Evolutionary conservation across 2,113 vertebrate species (phyloP).

Genomic region (Strix aluco): DNA sequence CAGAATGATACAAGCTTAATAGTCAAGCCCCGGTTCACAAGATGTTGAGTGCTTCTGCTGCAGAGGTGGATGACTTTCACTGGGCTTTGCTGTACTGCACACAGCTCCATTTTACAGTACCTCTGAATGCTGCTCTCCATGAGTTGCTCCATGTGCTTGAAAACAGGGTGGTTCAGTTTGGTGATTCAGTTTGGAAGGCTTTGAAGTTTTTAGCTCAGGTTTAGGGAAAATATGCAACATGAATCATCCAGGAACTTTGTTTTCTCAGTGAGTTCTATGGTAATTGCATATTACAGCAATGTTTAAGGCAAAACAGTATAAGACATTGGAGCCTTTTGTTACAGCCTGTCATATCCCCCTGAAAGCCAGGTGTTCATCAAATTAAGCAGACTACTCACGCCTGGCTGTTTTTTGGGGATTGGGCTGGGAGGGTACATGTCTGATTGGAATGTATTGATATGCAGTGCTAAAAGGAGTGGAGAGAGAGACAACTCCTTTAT

Average conservation of each 20-base stretch:
- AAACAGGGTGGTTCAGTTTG: not conserved
- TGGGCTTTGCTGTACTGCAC: not conserved
- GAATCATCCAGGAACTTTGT: constrained; percentile 31
- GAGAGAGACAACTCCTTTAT: not conserved
- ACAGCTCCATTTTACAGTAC: not conserved
- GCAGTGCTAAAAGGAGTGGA: not conserved
- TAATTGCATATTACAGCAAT: not conserved
- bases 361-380: not conserved
- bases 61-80: not conserved
- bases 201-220: constrained; percentile 40
- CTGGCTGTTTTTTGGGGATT: not conserved
- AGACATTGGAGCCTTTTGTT: constrained; percentile 11
- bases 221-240: not conserved
- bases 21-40: not conserved
- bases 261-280: not conserved
- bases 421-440: not conserved
- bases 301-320: not conserved
- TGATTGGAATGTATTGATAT: not conserved
- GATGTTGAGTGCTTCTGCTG: not conserved
- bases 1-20: not conserved
- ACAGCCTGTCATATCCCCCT: not conserved
- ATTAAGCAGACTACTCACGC: not conserved
- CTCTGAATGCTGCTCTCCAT: not conserved
- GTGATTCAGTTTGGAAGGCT: constrained; percentile 1
- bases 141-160: not conserved